Percentiles rank a stretch among this genome's conserved stretches.
phyloP scores from a whole-genome alignment of 2,113 vertebrate genomes.

The Opisthocomus hoazin region DNA sequence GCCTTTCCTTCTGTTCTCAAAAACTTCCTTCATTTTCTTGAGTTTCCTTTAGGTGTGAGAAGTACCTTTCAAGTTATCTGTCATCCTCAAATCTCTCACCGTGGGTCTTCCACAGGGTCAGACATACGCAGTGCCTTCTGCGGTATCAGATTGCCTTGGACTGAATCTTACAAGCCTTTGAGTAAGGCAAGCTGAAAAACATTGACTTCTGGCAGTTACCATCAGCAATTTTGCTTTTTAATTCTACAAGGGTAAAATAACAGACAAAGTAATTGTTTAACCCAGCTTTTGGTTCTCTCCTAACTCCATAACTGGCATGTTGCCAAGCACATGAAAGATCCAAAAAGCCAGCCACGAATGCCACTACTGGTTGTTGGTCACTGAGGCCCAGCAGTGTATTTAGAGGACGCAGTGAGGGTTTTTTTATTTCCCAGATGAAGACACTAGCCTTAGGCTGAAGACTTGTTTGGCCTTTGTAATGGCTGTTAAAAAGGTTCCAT shows the following conservation, averaged over 20 bases:
- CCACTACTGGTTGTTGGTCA: neutral
- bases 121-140: neutral
- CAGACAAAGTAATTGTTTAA: neutral
- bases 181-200: neutral
- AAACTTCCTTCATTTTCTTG: neutral
- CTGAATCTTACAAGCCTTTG: neutral
- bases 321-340: neutral
- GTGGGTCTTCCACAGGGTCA: neutral
- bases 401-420: neutral
- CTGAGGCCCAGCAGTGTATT: neutral
- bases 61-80: neutral
- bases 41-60: neutral
- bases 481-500: neutral
- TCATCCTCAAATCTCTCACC: neutral
- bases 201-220: neutral
- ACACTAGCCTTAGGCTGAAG: neutral
- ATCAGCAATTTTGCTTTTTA: neutral
- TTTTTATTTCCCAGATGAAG: neutral
- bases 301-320: neutral
- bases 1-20: neutral
- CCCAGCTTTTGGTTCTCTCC: neutral
- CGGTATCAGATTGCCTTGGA: neutral
- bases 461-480: neutral
- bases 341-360: neutral
- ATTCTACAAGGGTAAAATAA: neutral